Conservation (phyloP, 1,140 invertebrate genomes). For the Drosophila nannoptera region DNA sequence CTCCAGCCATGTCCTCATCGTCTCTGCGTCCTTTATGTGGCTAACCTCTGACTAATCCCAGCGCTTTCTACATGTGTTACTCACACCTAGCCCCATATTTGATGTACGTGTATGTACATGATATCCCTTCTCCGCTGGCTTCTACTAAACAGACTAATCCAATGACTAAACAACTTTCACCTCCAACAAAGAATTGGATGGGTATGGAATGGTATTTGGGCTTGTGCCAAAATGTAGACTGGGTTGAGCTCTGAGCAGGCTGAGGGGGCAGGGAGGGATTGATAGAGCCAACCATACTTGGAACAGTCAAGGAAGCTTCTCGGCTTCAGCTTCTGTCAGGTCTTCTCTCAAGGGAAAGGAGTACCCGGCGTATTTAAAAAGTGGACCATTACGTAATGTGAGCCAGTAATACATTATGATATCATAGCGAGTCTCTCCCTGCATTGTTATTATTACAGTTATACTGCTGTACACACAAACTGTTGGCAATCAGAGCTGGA, state of each 20-base stretch:
- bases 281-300: no score
- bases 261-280: no score
- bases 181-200: constrained; percentile 4
- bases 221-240: no score
- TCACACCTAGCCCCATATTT: constrained; percentile 5
- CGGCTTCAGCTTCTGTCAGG: no score
- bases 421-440: constrained; percentile 5
- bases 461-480: not conserved
- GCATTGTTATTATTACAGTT: constrained; percentile 1
- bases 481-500: constrained; percentile 6
- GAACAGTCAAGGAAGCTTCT: no score
- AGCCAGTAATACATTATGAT: not conserved
- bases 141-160: constrained; percentile 45
- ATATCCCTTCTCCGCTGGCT: constrained; percentile 21
- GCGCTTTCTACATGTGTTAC: constrained; percentile 14
- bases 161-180: constrained; percentile 34
- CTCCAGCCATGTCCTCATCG: constrained; percentile 24
- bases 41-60: constrained; percentile 39
- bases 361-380: not conserved
- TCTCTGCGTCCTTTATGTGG: constrained; percentile 27
- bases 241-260: constrained; percentile 22
- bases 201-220: constrained; percentile 16
- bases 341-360: no score
- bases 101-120: not conserved
- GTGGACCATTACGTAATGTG: not conserved